These are phyloP conservation scores for Actinemys pallida DNA, from an alignment of 2,113 vertebrate species.

Conservation along the genomic window DNA sequence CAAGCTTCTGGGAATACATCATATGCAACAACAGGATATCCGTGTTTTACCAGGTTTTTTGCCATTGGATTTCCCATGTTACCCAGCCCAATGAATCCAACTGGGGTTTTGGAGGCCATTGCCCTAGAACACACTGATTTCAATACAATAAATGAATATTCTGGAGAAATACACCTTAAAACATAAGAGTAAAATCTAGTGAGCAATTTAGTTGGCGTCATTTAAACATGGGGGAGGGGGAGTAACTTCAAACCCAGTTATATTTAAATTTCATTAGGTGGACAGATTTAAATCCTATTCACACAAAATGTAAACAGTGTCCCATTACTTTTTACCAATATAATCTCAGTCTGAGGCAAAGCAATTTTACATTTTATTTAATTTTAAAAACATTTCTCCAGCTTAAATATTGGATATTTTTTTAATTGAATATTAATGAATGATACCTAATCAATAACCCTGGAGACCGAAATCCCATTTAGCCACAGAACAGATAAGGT, in stretches of 20 bases:
- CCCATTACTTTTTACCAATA: not conserved
- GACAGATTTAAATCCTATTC: not conserved
- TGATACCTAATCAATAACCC: not conserved
- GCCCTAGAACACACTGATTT: slow-evolving; percentile 90
- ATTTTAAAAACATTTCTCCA: not conserved
- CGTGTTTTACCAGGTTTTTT: slow-evolving; percentile 95
- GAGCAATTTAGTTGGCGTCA: not conserved
- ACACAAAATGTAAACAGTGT: not conserved
- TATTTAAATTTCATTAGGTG: not conserved
- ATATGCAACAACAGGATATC: slow-evolving; percentile 93
- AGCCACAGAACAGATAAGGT: not conserved
- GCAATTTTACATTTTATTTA: not conserved
- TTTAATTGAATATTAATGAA: not conserved
- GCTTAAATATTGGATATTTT: not conserved
- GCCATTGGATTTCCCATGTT: slow-evolving; percentile 99
- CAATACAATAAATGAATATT: slow-evolving; percentile 64
- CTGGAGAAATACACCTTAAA: not conserved
- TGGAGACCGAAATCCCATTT: not conserved
- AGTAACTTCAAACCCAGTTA: not conserved
- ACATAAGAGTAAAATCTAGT: not conserved
- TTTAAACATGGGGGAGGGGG: not conserved
- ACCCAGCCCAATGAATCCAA: slow-evolving; percentile 96
- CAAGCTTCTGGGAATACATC: slow-evolving; percentile 98
- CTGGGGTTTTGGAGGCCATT: slow-evolving; percentile 97
- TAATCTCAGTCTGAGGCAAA: not conserved